Percentiles rank a stretch among this genome's conserved stretches.
phyloP scores from a whole-genome alignment of 2,888 invertebrate genomes.

The Bimastos eiseni region DNA sequence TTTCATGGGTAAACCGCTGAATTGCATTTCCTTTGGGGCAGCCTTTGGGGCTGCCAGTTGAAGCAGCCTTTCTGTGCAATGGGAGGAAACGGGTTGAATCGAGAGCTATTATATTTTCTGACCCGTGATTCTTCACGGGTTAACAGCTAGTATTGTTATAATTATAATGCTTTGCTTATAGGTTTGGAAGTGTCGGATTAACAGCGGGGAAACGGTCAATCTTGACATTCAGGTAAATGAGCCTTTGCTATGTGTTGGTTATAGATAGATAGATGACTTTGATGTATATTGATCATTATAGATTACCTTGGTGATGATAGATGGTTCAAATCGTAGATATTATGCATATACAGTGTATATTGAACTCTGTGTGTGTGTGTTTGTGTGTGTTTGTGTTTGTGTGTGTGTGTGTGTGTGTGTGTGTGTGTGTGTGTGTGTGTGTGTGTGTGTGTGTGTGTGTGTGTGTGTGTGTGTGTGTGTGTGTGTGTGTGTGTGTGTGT shows the following conservation, averaged over 20 bases:
- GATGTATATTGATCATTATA: neutral
- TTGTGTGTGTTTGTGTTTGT: too few species aligned
- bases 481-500: too few species aligned
- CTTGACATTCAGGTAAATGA: slow-evolving; percentile 40
- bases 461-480: neutral
- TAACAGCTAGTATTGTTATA: too few species aligned
- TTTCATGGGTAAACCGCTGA: too few species aligned
- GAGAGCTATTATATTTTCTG: too few species aligned
- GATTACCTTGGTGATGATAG: neutral
- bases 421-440: too few species aligned
- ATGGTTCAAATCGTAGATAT: neutral
- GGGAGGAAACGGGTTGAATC: too few species aligned
- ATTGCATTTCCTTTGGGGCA: too few species aligned
- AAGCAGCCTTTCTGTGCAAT: too few species aligned
- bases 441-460: too few species aligned
- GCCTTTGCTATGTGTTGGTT: neutral
- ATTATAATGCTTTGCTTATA: neutral
- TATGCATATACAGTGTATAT: neutral
- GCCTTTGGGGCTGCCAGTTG: too few species aligned
- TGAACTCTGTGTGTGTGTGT: neutral
- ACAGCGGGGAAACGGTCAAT: neutral
- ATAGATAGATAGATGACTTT: neutral
- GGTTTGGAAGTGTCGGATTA: neutral
- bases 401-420: neutral
- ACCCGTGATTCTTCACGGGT: too few species aligned